These are phyloP conservation scores for Papilio polyxenes DNA, from an alignment of 1,140 invertebrate species.

Conservation along the genomic window DNA sequence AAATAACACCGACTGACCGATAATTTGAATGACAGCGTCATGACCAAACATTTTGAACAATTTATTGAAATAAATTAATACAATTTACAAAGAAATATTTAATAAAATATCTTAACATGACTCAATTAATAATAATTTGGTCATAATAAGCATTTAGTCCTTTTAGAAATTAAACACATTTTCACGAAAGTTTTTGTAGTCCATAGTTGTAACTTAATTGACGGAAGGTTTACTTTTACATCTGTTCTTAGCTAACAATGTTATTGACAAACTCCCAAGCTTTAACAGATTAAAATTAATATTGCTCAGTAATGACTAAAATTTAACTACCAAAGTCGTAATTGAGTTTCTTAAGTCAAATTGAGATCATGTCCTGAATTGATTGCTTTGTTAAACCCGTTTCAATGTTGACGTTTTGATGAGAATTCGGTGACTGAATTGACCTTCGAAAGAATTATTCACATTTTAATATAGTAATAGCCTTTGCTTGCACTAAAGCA, in stretches of 20 bases:
- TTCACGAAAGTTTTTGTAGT: no score
- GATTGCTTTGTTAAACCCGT: slow-evolving; percentile 16
- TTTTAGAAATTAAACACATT: no score
- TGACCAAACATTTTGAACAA: no score
- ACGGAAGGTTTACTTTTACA: not conserved
- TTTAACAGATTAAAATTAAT: slow-evolving; percentile 6
- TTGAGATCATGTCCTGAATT: slow-evolving; percentile 20
- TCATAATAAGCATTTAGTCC: no score
- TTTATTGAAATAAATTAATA: no score
- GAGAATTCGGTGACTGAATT: not conserved
- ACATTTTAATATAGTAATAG: not conserved
- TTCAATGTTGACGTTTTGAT: slow-evolving; percentile 25
- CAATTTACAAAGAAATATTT: no score
- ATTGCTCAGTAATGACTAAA: not conserved
- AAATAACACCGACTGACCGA: no score
- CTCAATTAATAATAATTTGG: no score
- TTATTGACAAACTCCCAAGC: not conserved
- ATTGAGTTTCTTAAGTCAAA: slow-evolving; percentile 21
- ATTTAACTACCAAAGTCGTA: slow-evolving; percentile 15
- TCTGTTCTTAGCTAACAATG: not conserved
- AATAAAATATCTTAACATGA: no score
- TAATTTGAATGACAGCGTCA: no score
- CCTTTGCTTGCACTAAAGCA: not conserved
- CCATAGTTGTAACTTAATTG: not conserved
- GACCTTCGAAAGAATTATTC: not conserved